A percentile compares a stretch with the other conserved stretches of the same genome.
phyloP scores from a whole-genome alignment of 2,797 vertebrate species.

The Lindbergichthys nudifrons region DNA sequence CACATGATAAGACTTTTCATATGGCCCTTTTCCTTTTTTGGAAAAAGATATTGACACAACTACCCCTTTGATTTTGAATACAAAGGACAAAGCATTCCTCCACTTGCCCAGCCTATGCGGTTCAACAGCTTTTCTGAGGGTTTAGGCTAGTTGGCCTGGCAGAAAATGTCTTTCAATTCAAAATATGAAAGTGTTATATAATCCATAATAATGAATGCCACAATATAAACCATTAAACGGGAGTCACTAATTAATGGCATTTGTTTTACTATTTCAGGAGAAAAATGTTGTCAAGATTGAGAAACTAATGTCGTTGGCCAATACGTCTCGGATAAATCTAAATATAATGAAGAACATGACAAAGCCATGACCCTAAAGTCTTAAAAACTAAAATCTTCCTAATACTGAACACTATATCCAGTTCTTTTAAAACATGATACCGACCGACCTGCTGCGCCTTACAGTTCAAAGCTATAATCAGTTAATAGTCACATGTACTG shows the following conservation, averaged over 20 bases:
- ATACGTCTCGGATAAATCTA: not conserved
- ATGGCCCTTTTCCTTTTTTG: conserved; percentile 1
- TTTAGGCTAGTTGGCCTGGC: not conserved
- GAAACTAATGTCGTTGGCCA: not conserved
- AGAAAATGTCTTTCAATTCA: conserved; percentile 5
- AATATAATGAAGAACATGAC: not conserved
- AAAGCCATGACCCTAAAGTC: too few species aligned
- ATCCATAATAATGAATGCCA: not conserved
- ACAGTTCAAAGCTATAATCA: not conserved
- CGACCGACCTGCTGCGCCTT: not conserved
- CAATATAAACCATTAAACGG: not conserved
- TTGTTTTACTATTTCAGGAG: not conserved
- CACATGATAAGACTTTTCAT: conserved; percentile 26
- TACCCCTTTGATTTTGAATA: conserved; percentile 8
- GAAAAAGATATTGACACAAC: conserved; percentile 5
- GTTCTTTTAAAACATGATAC: not conserved
- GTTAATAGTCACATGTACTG: not conserved
- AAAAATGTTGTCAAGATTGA: not conserved
- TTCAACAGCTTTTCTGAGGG: not conserved
- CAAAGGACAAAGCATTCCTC: conserved; percentile 4
- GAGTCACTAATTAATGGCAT: not conserved
- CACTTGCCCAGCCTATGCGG: not conserved
- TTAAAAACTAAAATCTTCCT: too few species aligned
- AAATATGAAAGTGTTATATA: not conserved
- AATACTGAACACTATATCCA: not conserved